Evolutionary conservation across 2,113 vertebrate species (phyloP).

Genomic region (Apteryx mantelli): DNA sequence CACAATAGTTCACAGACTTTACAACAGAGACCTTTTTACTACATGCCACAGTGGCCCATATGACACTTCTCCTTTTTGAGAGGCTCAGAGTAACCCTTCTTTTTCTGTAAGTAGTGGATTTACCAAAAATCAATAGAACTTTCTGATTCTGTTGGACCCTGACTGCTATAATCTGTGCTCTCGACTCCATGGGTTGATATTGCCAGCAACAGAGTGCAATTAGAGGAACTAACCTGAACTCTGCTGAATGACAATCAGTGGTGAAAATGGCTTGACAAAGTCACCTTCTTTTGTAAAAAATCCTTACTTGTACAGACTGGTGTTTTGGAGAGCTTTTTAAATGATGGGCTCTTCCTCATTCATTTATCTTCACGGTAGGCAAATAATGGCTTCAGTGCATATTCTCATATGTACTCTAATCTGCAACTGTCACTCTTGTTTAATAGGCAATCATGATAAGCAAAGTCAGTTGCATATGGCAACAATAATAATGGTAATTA

Average conservation of each 20-base stretch:
- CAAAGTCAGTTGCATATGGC: slow-evolving; percentile 8
- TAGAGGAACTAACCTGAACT: not conserved
- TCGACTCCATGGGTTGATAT: not conserved
- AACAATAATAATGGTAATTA: not conserved
- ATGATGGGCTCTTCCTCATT: not conserved
- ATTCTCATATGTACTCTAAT: not conserved
- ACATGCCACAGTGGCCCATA: not conserved
- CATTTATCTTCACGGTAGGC: not conserved
- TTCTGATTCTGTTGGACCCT: slow-evolving; percentile 5
- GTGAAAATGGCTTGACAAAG: slow-evolving; percentile 2
- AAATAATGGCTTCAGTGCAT: not conserved
- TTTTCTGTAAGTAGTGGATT: slow-evolving; percentile 33
- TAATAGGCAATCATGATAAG: not conserved
- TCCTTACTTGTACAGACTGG: not conserved
- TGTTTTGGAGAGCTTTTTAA: not conserved
- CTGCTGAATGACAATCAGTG: not conserved
- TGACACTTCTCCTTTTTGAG: not conserved
- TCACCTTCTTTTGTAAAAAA: slow-evolving; percentile 3
- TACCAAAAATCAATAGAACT: slow-evolving; percentile 1
- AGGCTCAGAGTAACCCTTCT: slow-evolving; percentile 5
- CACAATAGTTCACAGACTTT: not conserved
- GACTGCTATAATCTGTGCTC: not conserved
- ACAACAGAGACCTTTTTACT: not conserved
- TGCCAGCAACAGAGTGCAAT: not conserved
- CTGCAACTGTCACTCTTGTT: not conserved